These are phyloP conservation scores for Cherax destructor DNA, from an alignment of 1,140 invertebrate species.

Conservation along the genomic window DNA sequence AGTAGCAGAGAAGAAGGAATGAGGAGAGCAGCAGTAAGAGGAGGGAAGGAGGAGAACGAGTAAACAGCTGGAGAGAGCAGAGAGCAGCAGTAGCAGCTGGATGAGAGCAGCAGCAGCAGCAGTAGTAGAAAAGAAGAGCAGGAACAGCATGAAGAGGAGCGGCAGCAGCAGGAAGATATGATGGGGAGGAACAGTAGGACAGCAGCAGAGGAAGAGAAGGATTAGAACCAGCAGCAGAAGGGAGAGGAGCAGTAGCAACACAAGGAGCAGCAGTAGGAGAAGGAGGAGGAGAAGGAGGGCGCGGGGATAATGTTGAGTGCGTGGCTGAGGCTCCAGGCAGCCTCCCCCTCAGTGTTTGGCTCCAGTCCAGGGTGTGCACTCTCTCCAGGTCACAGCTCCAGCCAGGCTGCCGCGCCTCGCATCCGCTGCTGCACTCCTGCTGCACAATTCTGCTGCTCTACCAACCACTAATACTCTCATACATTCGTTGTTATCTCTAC, in stretches of 20 bases:
- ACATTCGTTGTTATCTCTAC: too few species aligned
- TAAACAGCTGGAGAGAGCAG: not conserved
- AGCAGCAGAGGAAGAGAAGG: not conserved
- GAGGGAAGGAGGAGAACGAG: not conserved
- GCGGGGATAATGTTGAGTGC: constrained; percentile 19
- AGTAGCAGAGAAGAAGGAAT: too few species aligned
- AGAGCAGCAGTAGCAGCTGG: not conserved
- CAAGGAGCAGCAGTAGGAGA: too few species aligned
- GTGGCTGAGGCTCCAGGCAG: constrained; percentile 41
- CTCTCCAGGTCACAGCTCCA: constrained; percentile 39
- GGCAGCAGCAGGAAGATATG: too few species aligned
- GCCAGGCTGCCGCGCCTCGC: not conserved
- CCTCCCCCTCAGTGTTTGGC: constrained; percentile 52
- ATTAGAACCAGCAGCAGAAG: not conserved
- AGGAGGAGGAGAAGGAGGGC: not conserved
- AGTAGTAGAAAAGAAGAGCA: too few species aligned
- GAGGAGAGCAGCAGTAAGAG: too few species aligned
- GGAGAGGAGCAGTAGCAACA: not conserved
- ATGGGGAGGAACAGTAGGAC: not conserved
- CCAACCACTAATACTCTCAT: too few species aligned
- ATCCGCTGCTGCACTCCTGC: not conserved
- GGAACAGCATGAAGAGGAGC: too few species aligned
- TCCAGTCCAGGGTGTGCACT: constrained; percentile 57
- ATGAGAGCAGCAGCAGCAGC: too few species aligned
- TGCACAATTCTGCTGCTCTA: too few species aligned